Base-by-base conservation (phyloP, 2,113 vertebrate genomes). In the Macaca nemestrina region DNA sequence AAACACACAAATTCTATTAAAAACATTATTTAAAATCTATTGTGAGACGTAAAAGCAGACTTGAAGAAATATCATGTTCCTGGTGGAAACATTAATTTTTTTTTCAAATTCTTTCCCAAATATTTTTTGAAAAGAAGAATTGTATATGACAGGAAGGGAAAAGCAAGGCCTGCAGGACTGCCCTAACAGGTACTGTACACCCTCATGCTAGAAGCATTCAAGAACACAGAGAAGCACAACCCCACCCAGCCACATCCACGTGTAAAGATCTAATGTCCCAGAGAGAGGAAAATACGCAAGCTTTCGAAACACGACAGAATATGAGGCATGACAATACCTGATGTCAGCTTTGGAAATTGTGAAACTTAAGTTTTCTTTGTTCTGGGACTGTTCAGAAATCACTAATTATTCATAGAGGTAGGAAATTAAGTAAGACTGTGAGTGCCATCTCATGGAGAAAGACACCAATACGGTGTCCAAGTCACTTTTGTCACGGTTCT, bases 11-110 rank as follows among this genome's bases (percentile, higher is more conserved):
- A 40, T 13, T 70, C 38, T 89, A 68, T 67, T 64, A 68, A 82
- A 96, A 97, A 87, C 16, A 85, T 72, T 81, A 73, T 83, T 82
- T 25, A 8, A 94, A 93, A 93, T 5, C 83, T 72, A 75, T 64
- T 92, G 9, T 55, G 45, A 67, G 22, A 45, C 79, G 52, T n/a
- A 82, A 91, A 83, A 93, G 45, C 38, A 94, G 38, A 93, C 40
- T 38, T 82, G 30, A 90, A 90, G 38, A 93, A 90, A 80, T 59
- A 35, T 2, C 20, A 17, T 48, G 32, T 32, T 94, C 79, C 84
- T 8, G 23, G 3, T 50, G 57, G 43, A 0, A 10, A 86, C 59
- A 43, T 2, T 48, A 12, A 38, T 22, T 76, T 17, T 72, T 80
- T 90, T 27, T 18, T 55, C 43, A 85, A 67, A 73, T 67, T 67